phyloP scores from a whole-genome alignment of 1,140 invertebrate species.

The Heliconius congener region DNA sequence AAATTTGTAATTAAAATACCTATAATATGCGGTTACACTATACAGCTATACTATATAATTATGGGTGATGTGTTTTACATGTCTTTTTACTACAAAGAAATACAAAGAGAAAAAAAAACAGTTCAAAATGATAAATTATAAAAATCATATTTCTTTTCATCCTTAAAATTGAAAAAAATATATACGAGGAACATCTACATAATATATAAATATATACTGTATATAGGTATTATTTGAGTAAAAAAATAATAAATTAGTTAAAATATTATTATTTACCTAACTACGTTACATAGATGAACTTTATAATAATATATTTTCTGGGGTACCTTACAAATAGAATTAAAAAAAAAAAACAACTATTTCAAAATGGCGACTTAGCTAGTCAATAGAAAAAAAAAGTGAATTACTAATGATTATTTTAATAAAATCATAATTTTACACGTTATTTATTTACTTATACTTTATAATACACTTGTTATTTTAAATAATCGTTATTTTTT shows the following conservation, averaged over 20 bases:
- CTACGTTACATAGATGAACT: slow-evolving; percentile 36
- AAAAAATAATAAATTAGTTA: slow-evolving; percentile 48
- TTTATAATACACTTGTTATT: slow-evolving; percentile 24
- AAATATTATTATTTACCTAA: slow-evolving; percentile 43
- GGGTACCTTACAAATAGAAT: slow-evolving; percentile 17
- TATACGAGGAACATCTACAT: slow-evolving; percentile 38
- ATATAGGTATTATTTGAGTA: slow-evolving; percentile 39
- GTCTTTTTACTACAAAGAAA: background rate
- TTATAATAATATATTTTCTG: slow-evolving; percentile 40
- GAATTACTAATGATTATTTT: slow-evolving; percentile 13
- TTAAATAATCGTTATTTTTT: slow-evolving; percentile 18
- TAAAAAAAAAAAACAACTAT: slow-evolving; percentile 23
- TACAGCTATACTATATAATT: slow-evolving; percentile 23
- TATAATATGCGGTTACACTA: slow-evolving; percentile 22
- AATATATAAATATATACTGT: slow-evolving; percentile 31
- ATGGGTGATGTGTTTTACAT: slow-evolving; percentile 31
- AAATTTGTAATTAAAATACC: slow-evolving; percentile 1
- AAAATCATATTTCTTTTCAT: background rate
- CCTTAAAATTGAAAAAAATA: slow-evolving; percentile 14
- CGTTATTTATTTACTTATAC: slow-evolving; percentile 15
- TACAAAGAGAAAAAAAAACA: background rate
- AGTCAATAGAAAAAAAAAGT: slow-evolving; percentile 16
- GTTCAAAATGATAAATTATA: background rate
- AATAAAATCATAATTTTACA: slow-evolving; percentile 29
- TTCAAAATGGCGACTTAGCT: slow-evolving; percentile 28